Conservation (phyloP, 2,888 invertebrate genomes). For the Drosophila crucigera region DNA sequence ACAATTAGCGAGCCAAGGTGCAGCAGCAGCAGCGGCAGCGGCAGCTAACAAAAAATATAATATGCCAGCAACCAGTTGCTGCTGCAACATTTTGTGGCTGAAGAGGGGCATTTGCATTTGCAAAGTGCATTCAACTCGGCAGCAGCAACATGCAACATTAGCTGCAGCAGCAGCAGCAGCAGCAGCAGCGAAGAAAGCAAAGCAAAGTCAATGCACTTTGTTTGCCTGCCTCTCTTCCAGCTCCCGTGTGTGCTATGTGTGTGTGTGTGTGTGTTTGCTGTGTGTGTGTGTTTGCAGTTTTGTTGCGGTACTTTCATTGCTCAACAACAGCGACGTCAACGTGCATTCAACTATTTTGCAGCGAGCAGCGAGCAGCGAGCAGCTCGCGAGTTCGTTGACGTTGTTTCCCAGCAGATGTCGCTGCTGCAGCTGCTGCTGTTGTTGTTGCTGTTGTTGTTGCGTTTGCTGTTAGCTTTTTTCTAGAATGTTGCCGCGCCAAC, state of each 20-base stretch:
- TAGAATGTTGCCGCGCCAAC: conserved; percentile 70
- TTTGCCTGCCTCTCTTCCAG: conserved; percentile 32
- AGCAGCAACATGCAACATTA: conserved; percentile 31
- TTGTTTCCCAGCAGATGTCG: conserved; percentile 34
- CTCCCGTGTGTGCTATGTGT: conserved; percentile 2
- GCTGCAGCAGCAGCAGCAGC: conserved; percentile 27
- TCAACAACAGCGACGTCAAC: conserved; percentile 47
- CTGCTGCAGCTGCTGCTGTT: conserved; percentile 3
- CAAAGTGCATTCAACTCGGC: conserved; percentile 74
- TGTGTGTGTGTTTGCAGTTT: conserved; percentile 56
- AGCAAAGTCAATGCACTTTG: conserved; percentile 77
- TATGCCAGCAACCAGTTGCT: conserved; percentile 52
- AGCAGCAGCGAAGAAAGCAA: conserved; percentile 70
- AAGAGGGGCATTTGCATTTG: conserved; percentile 47
- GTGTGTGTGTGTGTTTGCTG: not conserved
- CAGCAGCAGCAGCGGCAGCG: conserved; percentile 15
- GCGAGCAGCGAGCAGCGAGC: not conserved
- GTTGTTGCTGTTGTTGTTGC: not conserved
- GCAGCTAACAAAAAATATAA: conserved; percentile 11
- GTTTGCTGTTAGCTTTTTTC: conserved; percentile 45
- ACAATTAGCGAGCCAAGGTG: conserved; percentile 49
- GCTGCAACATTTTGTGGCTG: conserved; percentile 24
- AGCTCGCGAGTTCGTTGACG: conserved; percentile 73
- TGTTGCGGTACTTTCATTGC: conserved; percentile 80
- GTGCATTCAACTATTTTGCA: conserved; percentile 51